Conservation (phyloP, 1,140 invertebrate genomes). For the Bursaphelenchus mucronatus region DNA sequence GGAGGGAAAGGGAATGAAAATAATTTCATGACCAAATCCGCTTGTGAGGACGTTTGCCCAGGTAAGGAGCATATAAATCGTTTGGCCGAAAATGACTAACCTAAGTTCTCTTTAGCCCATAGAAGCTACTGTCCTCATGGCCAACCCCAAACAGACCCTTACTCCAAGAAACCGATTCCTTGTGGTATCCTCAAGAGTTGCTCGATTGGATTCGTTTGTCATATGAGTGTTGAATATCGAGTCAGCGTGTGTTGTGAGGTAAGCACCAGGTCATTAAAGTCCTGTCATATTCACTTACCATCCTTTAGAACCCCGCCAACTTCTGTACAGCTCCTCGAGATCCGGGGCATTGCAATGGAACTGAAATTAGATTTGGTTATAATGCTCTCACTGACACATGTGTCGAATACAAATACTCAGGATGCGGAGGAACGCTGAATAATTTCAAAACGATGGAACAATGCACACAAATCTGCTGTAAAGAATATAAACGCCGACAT, state of each 20-base stretch:
- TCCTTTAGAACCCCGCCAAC: slow-evolving; percentile 52
- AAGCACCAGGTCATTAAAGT: slow-evolving; percentile 1
- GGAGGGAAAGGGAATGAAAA: slow-evolving; percentile 49
- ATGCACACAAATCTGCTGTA: slow-evolving; percentile 59
- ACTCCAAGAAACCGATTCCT: slow-evolving; percentile 28
- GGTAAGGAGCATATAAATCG: slow-evolving; percentile 25
- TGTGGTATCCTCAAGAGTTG: slow-evolving; percentile 58
- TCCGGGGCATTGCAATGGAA: slow-evolving; percentile 59
- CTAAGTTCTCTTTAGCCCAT: slow-evolving; percentile 35
- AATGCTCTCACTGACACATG: slow-evolving; percentile 61
- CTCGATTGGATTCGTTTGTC: slow-evolving; percentile 54
- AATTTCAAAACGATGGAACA: slow-evolving; percentile 67
- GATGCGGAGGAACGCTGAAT: slow-evolving; percentile 76
- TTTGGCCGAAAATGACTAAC: slow-evolving; percentile 1
- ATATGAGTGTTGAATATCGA: slow-evolving; percentile 52
- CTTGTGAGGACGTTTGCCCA: slow-evolving; percentile 45
- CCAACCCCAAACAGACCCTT: slow-evolving; percentile 43
- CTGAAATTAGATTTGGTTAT: slow-evolving; percentile 60
- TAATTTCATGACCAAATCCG: slow-evolving; percentile 41
- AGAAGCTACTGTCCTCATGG: slow-evolving; percentile 57
- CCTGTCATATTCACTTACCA: background rate
- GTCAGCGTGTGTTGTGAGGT: slow-evolving; percentile 55
- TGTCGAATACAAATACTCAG: slow-evolving; percentile 64
- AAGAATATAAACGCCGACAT: slow-evolving; percentile 36
- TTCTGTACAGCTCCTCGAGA: slow-evolving; percentile 56